phyloP scores from a whole-genome alignment of 2,113 vertebrate genomes.

The Morone chrysops region DNA sequence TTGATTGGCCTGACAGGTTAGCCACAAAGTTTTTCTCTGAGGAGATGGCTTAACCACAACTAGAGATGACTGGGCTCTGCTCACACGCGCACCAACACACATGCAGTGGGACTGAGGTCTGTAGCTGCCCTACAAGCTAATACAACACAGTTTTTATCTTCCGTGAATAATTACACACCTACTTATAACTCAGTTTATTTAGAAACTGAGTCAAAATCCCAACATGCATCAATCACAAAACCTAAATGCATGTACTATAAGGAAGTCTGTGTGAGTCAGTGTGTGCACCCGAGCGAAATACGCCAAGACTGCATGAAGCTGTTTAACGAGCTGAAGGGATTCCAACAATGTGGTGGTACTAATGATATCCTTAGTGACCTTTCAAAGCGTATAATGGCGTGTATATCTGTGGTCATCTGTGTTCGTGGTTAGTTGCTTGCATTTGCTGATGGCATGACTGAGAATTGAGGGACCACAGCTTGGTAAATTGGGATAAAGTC shows the following conservation, averaged over 20 bases:
- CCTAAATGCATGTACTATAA: conserved; percentile 13
- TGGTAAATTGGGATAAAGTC: conserved; percentile 46
- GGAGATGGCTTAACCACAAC: conserved; percentile 75
- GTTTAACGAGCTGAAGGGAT: conserved; percentile 41
- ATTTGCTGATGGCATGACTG: conserved; percentile 48
- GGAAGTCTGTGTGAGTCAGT: conserved; percentile 14
- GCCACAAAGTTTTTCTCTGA: conserved; percentile 67
- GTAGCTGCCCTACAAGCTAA: conserved; percentile 41
- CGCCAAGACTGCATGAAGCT: neutral
- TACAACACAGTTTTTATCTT: conserved; percentile 37
- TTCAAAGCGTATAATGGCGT: conserved; percentile 48
- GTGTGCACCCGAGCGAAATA: conserved; percentile 27
- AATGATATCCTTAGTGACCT: conserved; percentile 60
- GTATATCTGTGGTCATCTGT: conserved; percentile 47
- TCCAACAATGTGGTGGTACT: conserved; percentile 56
- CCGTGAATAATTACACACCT: conserved; percentile 41
- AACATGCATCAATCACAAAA: conserved; percentile 26
- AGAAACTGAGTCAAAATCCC: conserved; percentile 19
- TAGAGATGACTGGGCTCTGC: conserved; percentile 49
- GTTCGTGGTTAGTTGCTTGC: conserved; percentile 43
- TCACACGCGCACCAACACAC: conserved; percentile 50
- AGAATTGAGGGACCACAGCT: conserved; percentile 41
- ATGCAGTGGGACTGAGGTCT: conserved; percentile 20
- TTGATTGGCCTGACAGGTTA: conserved; percentile 67
- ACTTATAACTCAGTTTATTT: conserved; percentile 37